Percentiles rank a stretch among this genome's conserved stretches.
These are phyloP conservation scores for Taurulus bubalis DNA, from an alignment of 2,113 vertebrate genomes.

Conservation along the genomic window DNA sequence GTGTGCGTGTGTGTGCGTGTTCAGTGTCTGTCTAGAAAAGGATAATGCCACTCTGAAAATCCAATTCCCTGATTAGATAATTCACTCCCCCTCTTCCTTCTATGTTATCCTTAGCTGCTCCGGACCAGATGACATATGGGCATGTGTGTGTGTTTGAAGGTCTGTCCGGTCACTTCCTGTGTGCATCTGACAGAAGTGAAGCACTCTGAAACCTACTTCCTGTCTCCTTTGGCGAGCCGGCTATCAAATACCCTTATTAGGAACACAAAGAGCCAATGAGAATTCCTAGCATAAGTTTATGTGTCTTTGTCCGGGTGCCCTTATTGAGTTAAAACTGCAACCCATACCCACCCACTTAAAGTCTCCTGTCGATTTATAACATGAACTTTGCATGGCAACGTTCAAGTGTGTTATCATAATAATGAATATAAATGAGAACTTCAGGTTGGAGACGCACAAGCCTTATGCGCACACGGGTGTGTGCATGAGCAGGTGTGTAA, in stretches of 20 bases:
- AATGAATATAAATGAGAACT: not conserved
- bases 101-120: conserved; percentile 22
- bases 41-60: conserved; percentile 43
- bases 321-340: conserved; percentile 69
- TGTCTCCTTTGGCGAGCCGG: conserved; percentile 47
- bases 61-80: conserved; percentile 52
- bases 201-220: conserved; percentile 56
- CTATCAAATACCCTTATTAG: conserved; percentile 76
- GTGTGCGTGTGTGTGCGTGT: conserved; percentile 40
- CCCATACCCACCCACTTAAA: conserved; percentile 42
- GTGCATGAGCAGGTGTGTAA: not conserved
- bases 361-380: conserved; percentile 15
- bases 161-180: conserved; percentile 70
- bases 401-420: not conserved
- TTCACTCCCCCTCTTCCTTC: not conserved
- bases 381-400: not conserved
- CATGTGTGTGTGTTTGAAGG: conserved; percentile 11
- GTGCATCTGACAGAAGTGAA: conserved; percentile 30
- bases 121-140: not conserved
- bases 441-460: not conserved
- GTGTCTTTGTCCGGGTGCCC: conserved; percentile 65
- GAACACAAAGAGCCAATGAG: conserved; percentile 62
- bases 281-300: conserved; percentile 67
- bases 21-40: conserved; percentile 27
- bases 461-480: not conserved